These are phyloP conservation scores for Dioctria rufipes DNA, from an alignment of 2,888 invertebrate genomes.

Conservation along the genomic window DNA sequence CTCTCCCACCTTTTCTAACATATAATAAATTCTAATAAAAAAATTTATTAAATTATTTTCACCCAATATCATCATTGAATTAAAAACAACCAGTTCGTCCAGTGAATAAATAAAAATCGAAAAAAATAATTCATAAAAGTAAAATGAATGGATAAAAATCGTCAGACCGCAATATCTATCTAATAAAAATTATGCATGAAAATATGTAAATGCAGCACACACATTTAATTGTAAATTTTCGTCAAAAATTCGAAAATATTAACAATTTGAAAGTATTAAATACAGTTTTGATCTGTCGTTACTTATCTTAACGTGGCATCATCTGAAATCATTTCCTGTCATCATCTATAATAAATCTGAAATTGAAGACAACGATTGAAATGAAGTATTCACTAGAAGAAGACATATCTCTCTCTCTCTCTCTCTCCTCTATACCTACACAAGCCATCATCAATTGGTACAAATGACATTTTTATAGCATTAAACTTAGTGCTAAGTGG, in stretches of 20 bases:
- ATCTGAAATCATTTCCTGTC: constrained; percentile 26
- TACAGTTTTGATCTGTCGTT: constrained; percentile 15
- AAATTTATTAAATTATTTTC: too few species aligned
- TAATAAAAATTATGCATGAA: constrained; percentile 26
- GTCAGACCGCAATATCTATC: too few species aligned
- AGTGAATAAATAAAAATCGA: too few species aligned
- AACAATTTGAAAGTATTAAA: constrained; percentile 12
- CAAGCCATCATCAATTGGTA: background rate
- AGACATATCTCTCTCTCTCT: background rate
- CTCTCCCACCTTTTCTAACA: too few species aligned
- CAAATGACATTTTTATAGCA: constrained; percentile 33
- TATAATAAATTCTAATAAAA: too few species aligned
- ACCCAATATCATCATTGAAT: too few species aligned
- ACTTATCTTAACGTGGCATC: constrained; percentile 37
- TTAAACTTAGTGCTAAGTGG: constrained; percentile 2
- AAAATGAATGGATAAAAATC: too few species aligned
- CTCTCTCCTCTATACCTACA: background rate
- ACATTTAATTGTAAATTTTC: background rate
- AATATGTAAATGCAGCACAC: constrained; percentile 20
- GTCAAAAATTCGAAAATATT: background rate
- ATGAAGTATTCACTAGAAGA: constrained; percentile 29
- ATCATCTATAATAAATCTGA: constrained; percentile 41
- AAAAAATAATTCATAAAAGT: too few species aligned
- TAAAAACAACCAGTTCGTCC: too few species aligned
- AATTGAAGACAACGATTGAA: background rate